Evolutionary conservation across 2,888 invertebrate genomes (phyloP).

Genomic region (Phlogophora meticulosa): DNA sequence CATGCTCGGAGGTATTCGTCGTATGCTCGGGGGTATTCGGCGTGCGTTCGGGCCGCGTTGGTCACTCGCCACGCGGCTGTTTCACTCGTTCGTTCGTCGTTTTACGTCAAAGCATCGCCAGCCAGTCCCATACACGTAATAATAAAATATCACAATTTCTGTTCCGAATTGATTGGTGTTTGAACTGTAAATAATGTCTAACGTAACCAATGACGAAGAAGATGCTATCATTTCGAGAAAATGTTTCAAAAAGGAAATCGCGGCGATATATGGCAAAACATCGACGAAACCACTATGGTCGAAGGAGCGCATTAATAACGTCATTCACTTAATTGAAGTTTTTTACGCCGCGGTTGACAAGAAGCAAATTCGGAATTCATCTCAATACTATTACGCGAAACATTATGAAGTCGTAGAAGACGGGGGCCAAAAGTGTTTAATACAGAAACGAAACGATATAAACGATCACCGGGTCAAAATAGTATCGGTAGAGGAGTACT

Average conservation of each 20-base stretch:
- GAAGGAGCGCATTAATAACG: slow-evolving; percentile 19
- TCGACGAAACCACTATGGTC: slow-evolving; percentile 45
- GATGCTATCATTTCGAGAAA: neutral
- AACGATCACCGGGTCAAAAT: slow-evolving; percentile 29
- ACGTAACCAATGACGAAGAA: slow-evolving; percentile 6
- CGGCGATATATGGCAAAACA: neutral
- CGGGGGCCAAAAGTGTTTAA: slow-evolving; percentile 28
- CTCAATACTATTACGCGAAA: slow-evolving; percentile 45
- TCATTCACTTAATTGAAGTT: slow-evolving; percentile 41
- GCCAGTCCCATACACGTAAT: neutral
- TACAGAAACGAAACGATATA: slow-evolving; percentile 28
- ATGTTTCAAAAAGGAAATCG: slow-evolving; percentile 17
- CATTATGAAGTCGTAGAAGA: slow-evolving; percentile 42
- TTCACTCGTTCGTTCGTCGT: slow-evolving; percentile 16
- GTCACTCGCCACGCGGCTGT: neutral
- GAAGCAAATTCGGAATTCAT: slow-evolving; percentile 7
- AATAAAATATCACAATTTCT: slow-evolving; percentile 16
- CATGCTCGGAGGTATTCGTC: no score
- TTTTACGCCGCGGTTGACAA: slow-evolving; percentile 1
- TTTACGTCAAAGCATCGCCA: slow-evolving; percentile 9
- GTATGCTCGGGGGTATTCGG: slow-evolving; percentile 28
- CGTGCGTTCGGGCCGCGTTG: slow-evolving; percentile 16
- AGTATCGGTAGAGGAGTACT: slow-evolving; percentile 51
- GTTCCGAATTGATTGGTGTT: slow-evolving; percentile 13
- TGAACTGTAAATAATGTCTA: slow-evolving; percentile 22